Evolutionary conservation across 1,140 invertebrate genomes (phyloP).

Genomic region (Heliconius melpomene): DNA sequence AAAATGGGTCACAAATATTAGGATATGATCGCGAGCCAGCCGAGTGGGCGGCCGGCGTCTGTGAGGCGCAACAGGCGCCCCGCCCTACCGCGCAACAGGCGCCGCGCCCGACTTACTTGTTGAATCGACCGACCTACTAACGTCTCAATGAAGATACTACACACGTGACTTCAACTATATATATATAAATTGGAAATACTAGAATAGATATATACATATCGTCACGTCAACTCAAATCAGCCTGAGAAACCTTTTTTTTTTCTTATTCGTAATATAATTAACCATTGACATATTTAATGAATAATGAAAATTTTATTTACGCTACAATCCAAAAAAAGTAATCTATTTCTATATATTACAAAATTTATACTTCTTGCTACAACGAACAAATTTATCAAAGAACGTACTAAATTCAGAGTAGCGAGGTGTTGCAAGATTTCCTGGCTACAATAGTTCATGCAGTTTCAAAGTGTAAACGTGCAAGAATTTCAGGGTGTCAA

Average conservation of each 20-base stretch:
- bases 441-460: constrained; percentile 31
- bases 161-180: constrained; percentile 48
- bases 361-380: not conserved
- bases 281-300: no score
- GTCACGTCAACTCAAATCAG: not conserved
- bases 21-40: constrained; percentile 56
- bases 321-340: no score
- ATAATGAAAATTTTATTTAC: no score
- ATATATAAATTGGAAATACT: constrained; percentile 17
- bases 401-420: not conserved
- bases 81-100: constrained; percentile 71
- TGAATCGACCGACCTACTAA: constrained; percentile 81
- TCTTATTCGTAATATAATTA: no score
- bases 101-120: constrained; percentile 73
- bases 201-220: constrained; percentile 4
- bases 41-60: constrained; percentile 71
- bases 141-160: constrained; percentile 65
- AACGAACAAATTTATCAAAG: not conserved
- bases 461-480: constrained; percentile 41
- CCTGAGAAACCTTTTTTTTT: not conserved
- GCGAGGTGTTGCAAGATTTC: constrained; percentile 15
- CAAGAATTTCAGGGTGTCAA: constrained; percentile 34
- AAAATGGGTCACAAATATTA: constrained; percentile 71
- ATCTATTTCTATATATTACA: not conserved
- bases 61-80: constrained; percentile 71